Conservation (phyloP, 1,140 invertebrate genomes). For the Drosophila tani region DNA sequence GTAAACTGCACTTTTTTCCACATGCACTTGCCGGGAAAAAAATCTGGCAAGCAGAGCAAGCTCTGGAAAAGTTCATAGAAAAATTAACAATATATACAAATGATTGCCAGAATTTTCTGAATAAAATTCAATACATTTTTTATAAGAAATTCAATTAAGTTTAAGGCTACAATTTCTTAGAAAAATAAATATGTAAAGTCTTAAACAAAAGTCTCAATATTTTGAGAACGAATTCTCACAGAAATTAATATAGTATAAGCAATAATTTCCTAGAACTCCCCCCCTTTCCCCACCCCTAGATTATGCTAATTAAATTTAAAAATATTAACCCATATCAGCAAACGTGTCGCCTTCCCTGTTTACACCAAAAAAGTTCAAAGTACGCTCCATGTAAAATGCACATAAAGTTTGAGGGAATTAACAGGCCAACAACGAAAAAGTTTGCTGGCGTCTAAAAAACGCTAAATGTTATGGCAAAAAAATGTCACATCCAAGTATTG, state of each 20-base stretch:
- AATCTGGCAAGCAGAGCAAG: neutral
- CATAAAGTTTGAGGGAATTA: slow-evolving; percentile 23
- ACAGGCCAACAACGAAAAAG: slow-evolving; percentile 45
- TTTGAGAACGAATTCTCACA: neutral
- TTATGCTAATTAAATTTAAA: slow-evolving; percentile 18
- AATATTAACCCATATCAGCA: slow-evolving; percentile 32
- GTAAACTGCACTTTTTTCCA: slow-evolving; percentile 25
- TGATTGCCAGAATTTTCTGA: neutral
- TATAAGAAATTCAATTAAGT: too few relatives aligned
- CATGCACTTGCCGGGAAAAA: neutral
- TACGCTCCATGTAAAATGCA: slow-evolving; percentile 13
- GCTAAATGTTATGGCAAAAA: slow-evolving; percentile 37
- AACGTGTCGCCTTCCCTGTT: slow-evolving; percentile 32
- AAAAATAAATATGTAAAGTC: too few relatives aligned
- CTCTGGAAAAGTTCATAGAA: neutral
- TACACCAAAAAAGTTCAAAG: slow-evolving; percentile 10
- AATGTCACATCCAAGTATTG: slow-evolving; percentile 63
- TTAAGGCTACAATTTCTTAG: too few relatives aligned
- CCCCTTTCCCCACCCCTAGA: neutral
- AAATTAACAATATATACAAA: neutral
- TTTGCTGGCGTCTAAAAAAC: slow-evolving; percentile 35
- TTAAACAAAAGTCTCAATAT: too few relatives aligned
- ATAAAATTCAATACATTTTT: too few relatives aligned
- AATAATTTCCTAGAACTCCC: neutral
- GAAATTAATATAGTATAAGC: neutral